Evolutionary conservation across 2,888 invertebrate species (phyloP), one percentile per base, ranked within the genome.

Genomic region (Allophyes oxyacanthae): DNA sequence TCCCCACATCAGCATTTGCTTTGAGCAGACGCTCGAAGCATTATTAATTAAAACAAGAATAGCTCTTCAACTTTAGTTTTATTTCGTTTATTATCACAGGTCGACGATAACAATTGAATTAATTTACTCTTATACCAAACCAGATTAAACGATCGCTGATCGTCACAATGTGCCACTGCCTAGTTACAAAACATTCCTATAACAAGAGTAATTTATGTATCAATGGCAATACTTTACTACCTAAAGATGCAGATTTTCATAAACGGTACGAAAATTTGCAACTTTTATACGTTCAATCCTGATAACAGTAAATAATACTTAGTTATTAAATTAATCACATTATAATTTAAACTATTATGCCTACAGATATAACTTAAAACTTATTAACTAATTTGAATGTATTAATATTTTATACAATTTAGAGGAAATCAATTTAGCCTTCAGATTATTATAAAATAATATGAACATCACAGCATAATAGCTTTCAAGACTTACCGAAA

Each of bases 211-310:
- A 48, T 46, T 20, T 41, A 58, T 60, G 43, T 56, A 45, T 52
- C n/a, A n/a, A n/a, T 53, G 54, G 56, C 64, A 64, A 55, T 64
- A 66, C 41, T 37, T 15, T 20, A 32, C 20, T 20, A 20, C 6
- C 42, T 52, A 84, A 86, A 86, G 79, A 78, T 88, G 87, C 85
- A 85, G 51, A 83, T 82, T 87, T 88, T 88, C 85, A 85, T 89
- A 60, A 61, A 14, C 28, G 44, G 30, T 72, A 86, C 84, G 81
- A 89, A 88, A 87, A 84, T 81, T 56, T 82, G 83, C 87, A 87
- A 71, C 79, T 84, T 85, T 84, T 77, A 38, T 49, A 62, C 33
- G 55, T 60, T 48, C 25, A 48, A 48, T 53, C 36, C 53, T 49
- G 38, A 52, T 50, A 14, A 38, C 13, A 26, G 33, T 44, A 62